Conservation (phyloP, 2,797 vertebrate species). For the Furcifer pardalis region DNA sequence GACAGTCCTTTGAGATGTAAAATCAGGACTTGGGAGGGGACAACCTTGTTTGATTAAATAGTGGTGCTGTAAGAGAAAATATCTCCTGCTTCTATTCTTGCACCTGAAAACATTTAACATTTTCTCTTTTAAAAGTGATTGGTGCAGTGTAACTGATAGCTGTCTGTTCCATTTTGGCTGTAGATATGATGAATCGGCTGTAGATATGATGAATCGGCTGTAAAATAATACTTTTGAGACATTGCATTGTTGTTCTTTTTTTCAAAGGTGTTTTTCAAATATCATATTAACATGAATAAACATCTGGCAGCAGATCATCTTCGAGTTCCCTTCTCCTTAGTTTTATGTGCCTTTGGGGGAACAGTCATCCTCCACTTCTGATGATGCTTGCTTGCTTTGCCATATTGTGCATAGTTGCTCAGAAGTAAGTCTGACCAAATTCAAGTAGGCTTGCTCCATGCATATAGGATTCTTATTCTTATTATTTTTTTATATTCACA, state of each 20-base stretch:
- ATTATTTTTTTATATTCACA: too few species aligned
- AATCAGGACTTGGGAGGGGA: neutral
- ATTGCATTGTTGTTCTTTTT: conserved; percentile 3
- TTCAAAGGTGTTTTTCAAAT: conserved; percentile 42
- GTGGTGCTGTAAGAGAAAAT: conserved; percentile 13
- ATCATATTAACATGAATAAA: conserved; percentile 36
- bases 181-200: conserved; percentile 38
- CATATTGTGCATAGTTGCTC: neutral
- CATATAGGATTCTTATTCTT: too few species aligned
- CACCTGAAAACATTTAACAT: conserved; percentile 3
- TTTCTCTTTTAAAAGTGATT: neutral
- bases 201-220: conserved; percentile 40
- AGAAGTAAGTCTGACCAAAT: too few species aligned
- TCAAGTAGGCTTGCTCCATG: neutral
- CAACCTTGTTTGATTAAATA: neutral
- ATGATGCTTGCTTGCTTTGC: neutral
- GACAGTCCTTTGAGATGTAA: neutral
- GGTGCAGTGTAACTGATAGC: conserved; percentile 7
- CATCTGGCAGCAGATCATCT: neutral
- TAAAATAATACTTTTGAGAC: conserved; percentile 34
- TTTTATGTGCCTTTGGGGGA: neutral
- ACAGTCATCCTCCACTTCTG: neutral
- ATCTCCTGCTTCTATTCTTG: conserved; percentile 16
- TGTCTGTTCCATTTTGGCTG: conserved; percentile 35
- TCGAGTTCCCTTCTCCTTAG: neutral